These are phyloP conservation scores for Phasianus colchicus DNA, from an alignment of 2,113 vertebrate species.

Conservation along the genomic window DNA sequence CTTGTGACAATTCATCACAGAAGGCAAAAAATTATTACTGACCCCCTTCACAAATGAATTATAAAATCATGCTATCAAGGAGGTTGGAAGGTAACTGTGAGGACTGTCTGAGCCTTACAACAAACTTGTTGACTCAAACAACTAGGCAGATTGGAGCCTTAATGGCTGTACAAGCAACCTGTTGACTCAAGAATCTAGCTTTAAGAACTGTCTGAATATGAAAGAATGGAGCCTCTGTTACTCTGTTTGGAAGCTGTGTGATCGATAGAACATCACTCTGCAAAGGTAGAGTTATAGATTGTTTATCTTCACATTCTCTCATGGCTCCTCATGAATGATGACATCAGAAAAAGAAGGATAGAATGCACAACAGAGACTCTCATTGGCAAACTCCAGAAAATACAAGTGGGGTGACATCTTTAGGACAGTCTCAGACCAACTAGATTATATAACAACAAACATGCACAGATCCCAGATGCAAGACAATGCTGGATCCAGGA, in stretches of 20 bases:
- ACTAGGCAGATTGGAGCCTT: neutral
- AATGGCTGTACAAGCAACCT: neutral
- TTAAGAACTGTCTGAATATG: neutral
- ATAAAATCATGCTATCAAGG: neutral
- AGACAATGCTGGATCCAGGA: too few species aligned
- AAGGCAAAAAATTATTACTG: neutral
- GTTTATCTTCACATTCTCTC: neutral
- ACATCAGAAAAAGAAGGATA: too few species aligned
- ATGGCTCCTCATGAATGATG: neutral
- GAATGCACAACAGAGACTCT: neutral
- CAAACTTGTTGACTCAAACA: too few species aligned
- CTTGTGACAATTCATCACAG: neutral
- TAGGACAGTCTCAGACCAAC: neutral
- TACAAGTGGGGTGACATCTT: neutral
- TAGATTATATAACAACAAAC: neutral
- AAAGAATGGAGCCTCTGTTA: neutral
- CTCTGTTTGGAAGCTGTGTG: neutral
- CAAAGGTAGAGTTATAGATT: neutral
- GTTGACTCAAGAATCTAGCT: neutral
- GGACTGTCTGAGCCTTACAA: too few species aligned
- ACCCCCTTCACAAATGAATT: neutral
- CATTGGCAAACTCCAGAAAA: neutral
- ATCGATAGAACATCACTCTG: neutral
- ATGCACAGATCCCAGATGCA: neutral
- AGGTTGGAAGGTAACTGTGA: neutral